Evolutionary conservation across 2,888 invertebrate genomes (phyloP), one percentile per base, ranked within the genome.

Genomic region (Cybosia mesomella): DNA sequence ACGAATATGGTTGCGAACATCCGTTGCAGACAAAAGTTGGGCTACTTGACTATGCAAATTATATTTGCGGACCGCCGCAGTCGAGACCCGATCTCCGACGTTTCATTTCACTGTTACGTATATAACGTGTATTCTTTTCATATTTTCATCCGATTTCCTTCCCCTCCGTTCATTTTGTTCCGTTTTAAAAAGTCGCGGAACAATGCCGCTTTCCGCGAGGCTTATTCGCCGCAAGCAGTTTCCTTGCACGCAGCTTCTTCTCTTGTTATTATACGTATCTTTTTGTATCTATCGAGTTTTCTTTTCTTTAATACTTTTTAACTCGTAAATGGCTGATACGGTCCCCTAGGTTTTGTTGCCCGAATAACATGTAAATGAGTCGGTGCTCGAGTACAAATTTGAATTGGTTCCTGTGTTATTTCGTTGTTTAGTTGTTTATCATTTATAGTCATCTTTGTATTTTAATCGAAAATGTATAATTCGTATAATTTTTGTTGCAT

Each of bases 21-120:
- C 93, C 92, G 93, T 85, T 89, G 91, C 94, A 94, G 92, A 94
- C 95, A 93, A 94, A 94, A 92, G 93, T 95, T 91, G 83, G 92
- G 89, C 93, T 94, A 95, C 93, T 95, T 95, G 95, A 87, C 93
- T 95, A 95, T 95, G 95, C 95, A 95, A 95, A 95, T 95, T 95
- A 95, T 95, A 95, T 95, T 95, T 95, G 95, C 95, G 91, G 95
- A 95, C 95, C 91, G 91, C 91, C 90, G 88, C 90, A 90, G 87
- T 88, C 87, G 91, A 89, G 92, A 91, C 91, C 89, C 92, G 93
- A 94, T 94, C 94, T 92, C 91, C 91, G 87, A 89, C 92, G 88
- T 94, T 94, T 89, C 95, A 91, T 95, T 95, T 93, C 93, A 92
- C 93, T 93, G 92, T 87, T 91, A 88, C 89, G 89, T 92, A 89